These are phyloP conservation scores for Drosophila lini DNA, from an alignment of 1,140 invertebrate species.

Conservation along the genomic window DNA sequence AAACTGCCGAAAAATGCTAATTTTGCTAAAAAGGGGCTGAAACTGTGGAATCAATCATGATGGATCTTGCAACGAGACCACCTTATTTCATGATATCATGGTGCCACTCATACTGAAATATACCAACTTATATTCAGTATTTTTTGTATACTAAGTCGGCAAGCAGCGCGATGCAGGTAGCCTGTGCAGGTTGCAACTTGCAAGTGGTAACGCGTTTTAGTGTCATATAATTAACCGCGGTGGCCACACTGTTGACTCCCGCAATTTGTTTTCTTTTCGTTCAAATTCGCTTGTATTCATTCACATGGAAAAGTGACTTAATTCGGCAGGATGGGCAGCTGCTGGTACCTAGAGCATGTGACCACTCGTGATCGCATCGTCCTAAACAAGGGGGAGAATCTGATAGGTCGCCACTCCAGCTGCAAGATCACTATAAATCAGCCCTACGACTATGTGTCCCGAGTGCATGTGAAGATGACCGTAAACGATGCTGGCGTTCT, in stretches of 20 bases:
- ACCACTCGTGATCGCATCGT: constrained; percentile 24
- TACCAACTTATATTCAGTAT: too few relatives aligned
- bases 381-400: constrained; percentile 35
- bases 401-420: constrained; percentile 53
- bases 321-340: constrained; percentile 8
- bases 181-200: neutral
- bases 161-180: neutral
- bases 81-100: neutral
- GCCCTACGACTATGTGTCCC: constrained; percentile 45
- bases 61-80: neutral
- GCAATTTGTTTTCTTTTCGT: constrained; percentile 12
- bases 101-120: neutral
- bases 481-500: constrained; percentile 30
- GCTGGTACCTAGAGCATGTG: constrained; percentile 59
- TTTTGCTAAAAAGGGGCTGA: too few relatives aligned
- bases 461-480: constrained; percentile 50
- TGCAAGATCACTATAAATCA: constrained; percentile 38
- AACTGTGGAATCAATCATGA: too few relatives aligned
- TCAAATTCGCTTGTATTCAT: neutral
- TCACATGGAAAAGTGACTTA: neutral
- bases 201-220: neutral
- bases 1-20: too few relatives aligned
- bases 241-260: neutral
- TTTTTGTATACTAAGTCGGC: neutral
- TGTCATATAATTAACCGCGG: neutral